phyloP scores from a whole-genome alignment of 2,113 vertebrate species.

The Tinamus guttatus region DNA sequence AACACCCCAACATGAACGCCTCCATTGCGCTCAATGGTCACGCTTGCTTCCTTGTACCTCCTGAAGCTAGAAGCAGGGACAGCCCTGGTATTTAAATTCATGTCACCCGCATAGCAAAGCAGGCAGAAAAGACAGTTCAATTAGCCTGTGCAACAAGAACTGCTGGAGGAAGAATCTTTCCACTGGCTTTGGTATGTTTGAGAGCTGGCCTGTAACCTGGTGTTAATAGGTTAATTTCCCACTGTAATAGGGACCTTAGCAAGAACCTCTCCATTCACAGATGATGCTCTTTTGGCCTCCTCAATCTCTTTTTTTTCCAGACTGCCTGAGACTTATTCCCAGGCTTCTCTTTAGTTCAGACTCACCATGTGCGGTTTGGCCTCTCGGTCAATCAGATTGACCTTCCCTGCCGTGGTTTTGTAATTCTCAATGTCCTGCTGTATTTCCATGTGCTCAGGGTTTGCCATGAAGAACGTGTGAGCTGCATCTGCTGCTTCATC shows the following conservation, averaged over 20 bases:
- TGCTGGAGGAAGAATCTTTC: background rate
- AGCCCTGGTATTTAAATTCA: background rate
- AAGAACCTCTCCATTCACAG: background rate
- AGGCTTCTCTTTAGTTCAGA: background rate
- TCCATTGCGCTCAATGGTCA: background rate
- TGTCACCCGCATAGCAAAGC: background rate
- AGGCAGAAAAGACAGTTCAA: background rate
- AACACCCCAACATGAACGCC: background rate
- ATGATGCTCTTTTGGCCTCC: background rate
- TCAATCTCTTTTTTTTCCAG: background rate
- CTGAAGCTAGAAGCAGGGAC: background rate
- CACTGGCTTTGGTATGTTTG: too few species aligned
- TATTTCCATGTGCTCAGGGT: constrained; percentile 96
- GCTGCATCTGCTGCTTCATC: constrained; percentile 92
- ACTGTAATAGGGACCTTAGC: accelerated
- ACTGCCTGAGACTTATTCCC: background rate
- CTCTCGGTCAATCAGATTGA: constrained; percentile 85
- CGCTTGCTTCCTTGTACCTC: background rate
- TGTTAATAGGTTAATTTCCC: too few species aligned
- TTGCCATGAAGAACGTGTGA: constrained; percentile 96
- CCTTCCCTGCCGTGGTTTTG: constrained; percentile 78
- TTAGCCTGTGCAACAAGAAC: background rate
- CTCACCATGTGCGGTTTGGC: constrained; percentile 89
- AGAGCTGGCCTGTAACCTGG: background rate
- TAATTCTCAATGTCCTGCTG: constrained; percentile 90